Evolutionary conservation across 1,140 invertebrate genomes (phyloP), one percentile per base, ranked within the genome.

Genomic region (Thaumetopoea pityocampa): DNA sequence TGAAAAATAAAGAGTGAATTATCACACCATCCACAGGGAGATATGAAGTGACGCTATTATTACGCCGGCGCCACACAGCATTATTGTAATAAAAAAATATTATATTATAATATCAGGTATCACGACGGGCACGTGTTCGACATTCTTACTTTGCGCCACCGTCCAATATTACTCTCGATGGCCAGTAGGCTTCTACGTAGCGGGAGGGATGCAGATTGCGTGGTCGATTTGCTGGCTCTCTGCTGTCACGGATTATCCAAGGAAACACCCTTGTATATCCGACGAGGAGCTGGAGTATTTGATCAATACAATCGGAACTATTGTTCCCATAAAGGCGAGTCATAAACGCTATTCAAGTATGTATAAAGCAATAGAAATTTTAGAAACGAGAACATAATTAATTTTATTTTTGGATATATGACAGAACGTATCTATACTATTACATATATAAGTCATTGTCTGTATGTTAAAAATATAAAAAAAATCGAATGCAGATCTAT

Each of bases 101-200:
- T 5, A 7, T 9, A 23, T n/a, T 49, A 52, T 56, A 77, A 85
- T 0, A 85, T 47, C 83, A 89, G 90, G 90, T 35, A 88, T 89
- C 8, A 90, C 90, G 4, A 87, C 91, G 14, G 92, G 92, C 27
- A 91, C 90, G 1, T 88, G 90, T 10, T 85, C 90, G 1, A 89
- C 90, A 8, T 89, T 91, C 53, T 58, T 89, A 2, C 61, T 91
- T 1, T 89, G 90, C 44, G 89, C 88, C 8, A 77, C 69, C 7
- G 69, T 90, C 6, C 88, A 88, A 5, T 86, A 83, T 32, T 76
- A 76, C 10, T 87, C 77, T 0, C 90, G 91, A 15, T 95, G 93
- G 93, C 86, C 88, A n/a, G 86, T 89, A 50, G 90, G 92, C 1
- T 94, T 92, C 70, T 93, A 93, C 41, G 68, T 90, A 2, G 88